Percentiles rank a stretch among this genome's conserved stretches.
Evolutionary conservation across 2,888 invertebrate genomes (phyloP).

Genomic region (Antitype chi): DNA sequence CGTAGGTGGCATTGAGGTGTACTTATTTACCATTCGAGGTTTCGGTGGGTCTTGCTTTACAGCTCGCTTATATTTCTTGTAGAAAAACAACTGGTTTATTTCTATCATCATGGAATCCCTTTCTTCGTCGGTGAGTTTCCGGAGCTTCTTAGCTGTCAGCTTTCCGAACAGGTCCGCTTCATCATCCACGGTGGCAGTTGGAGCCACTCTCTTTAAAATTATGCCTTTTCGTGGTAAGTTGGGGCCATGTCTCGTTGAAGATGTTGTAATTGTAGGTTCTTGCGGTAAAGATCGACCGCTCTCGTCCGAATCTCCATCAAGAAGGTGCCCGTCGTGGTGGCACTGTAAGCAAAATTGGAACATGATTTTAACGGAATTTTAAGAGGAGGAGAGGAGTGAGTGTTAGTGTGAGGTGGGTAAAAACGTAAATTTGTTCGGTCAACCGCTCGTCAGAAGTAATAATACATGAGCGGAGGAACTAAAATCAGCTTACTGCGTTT

Average conservation of each 20-base stretch:
- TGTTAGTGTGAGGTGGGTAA: conserved; percentile 7
- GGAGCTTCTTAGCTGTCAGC: conserved; percentile 46
- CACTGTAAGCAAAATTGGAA: conserved; percentile 36
- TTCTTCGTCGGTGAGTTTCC: conserved; percentile 24
- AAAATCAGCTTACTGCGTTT: background rate
- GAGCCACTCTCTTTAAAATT: conserved; percentile 34
- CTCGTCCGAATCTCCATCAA: conserved; percentile 19
- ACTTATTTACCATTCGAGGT: conserved; percentile 3
- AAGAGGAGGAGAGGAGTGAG: background rate
- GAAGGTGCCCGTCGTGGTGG: background rate
- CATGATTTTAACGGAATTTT: conserved; percentile 2
- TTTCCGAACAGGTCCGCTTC: conserved; percentile 52
- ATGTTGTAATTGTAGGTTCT: conserved; percentile 26
- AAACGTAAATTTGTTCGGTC: background rate
- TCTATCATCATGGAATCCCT: conserved; percentile 44
- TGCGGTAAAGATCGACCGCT: background rate
- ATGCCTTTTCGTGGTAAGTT: background rate
- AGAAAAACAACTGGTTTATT: conserved; percentile 44
- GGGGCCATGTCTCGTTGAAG: background rate
- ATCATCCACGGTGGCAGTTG: conserved; percentile 11
- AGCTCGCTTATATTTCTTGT: background rate
- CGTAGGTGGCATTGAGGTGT: background rate
- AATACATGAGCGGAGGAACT: background rate
- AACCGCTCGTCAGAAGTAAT: background rate
- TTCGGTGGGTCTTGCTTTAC: background rate